Evolutionary conservation across 2,888 invertebrate species (phyloP).

Genomic region (Ectobius pallidus): DNA sequence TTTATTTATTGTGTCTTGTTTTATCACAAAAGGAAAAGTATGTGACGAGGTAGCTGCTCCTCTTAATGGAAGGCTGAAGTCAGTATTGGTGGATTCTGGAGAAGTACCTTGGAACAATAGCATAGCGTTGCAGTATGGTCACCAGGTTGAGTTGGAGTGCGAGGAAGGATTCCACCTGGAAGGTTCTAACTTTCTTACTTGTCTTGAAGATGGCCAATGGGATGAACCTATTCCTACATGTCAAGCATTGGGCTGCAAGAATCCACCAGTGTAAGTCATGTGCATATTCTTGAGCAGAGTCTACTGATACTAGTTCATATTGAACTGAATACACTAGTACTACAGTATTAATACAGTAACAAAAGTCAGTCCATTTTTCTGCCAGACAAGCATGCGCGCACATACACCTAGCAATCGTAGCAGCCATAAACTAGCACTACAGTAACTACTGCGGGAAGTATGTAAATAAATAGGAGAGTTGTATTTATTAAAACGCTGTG

Average conservation of each 20-base stretch:
- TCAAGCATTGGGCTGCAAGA: conserved; percentile 53
- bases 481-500: too few relatives aligned
- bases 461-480: too few relatives aligned
- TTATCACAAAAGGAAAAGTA: conserved; percentile 33
- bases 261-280: conserved; percentile 47
- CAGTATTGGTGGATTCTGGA: conserved; percentile 12
- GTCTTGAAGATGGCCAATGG: conserved; percentile 63
- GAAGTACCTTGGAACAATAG: neutral
- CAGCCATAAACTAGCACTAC: too few relatives aligned
- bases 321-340: neutral
- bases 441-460: too few relatives aligned
- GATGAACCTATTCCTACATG: conserved; percentile 56
- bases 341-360: neutral
- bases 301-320: neutral
- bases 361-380: too few relatives aligned
- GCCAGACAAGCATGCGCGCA: too few relatives aligned
- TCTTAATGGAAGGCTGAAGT: conserved; percentile 9
- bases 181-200: conserved; percentile 59
- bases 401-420: too few relatives aligned
- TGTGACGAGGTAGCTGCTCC: conserved; percentile 22
- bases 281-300: too few relatives aligned
- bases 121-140: conserved; percentile 50
- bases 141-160: conserved; percentile 62
- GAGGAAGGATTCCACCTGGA: conserved; percentile 54
- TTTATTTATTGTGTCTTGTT: too few relatives aligned